These are phyloP conservation scores for Musca domestica DNA, from an alignment of 1,140 invertebrate species.

Conservation along the genomic window DNA sequence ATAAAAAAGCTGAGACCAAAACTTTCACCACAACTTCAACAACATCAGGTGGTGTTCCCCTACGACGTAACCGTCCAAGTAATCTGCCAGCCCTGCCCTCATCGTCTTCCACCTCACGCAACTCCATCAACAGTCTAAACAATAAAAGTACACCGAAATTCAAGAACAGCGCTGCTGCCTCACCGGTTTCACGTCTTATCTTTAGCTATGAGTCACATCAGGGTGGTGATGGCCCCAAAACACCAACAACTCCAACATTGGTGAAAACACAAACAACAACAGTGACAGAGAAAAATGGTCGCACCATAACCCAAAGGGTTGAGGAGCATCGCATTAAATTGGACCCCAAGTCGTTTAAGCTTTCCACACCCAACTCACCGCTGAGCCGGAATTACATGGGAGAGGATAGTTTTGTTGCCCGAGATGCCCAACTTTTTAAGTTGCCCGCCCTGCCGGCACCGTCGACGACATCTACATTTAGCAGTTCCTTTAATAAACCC, in stretches of 20 bases:
- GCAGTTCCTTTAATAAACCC: not conserved
- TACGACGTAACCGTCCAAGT: not conserved
- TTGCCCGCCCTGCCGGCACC: constrained; percentile 2
- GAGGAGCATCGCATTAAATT: constrained; percentile 38
- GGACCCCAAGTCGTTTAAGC: constrained; percentile 9
- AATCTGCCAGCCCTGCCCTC: not conserved
- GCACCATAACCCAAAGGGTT: constrained; percentile 38
- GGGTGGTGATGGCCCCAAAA: not conserved
- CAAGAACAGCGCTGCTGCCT: constrained; percentile 1
- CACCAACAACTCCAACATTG: constrained; percentile 32
- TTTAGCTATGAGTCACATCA: constrained; percentile 23
- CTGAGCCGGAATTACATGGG: not conserved
- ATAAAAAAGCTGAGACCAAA: constrained; percentile 22
- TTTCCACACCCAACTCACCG: constrained; percentile 20
- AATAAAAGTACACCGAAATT: constrained; percentile 16
- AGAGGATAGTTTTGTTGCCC: not conserved
- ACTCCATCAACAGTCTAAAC: constrained; percentile 1
- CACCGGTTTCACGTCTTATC: constrained; percentile 5
- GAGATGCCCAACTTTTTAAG: not conserved
- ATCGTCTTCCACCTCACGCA: not conserved
- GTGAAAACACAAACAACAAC: constrained; percentile 39
- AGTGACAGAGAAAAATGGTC: constrained; percentile 40
- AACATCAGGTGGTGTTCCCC: not conserved
- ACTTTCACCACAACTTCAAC: constrained; percentile 2
- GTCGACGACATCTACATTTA: not conserved